Evolutionary conservation across 2,888 invertebrate genomes (phyloP).

Genomic region (Zygaena filipendulae): DNA sequence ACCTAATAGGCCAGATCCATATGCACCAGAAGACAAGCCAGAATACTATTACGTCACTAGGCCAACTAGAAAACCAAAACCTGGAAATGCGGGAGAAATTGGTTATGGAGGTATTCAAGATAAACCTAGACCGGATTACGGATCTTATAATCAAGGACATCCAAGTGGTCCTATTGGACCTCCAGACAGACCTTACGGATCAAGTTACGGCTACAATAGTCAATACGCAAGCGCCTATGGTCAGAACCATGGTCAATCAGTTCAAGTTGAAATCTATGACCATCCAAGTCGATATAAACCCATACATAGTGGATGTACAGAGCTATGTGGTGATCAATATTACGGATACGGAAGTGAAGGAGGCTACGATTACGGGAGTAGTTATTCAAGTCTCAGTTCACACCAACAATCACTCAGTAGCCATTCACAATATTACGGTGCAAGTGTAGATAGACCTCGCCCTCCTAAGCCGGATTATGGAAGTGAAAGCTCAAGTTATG

Average conservation of each 20-base stretch:
- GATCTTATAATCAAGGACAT: constrained; percentile 21
- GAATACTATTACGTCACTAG: constrained; percentile 42
- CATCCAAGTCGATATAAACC: constrained; percentile 43
- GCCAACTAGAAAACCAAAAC: constrained; percentile 42
- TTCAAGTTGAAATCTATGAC: constrained; percentile 47
- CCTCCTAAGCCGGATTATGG: constrained; percentile 3
- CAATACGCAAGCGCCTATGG: constrained; percentile 45
- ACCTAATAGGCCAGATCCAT: constrained; percentile 24
- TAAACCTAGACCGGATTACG: constrained; percentile 19
- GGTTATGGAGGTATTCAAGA: constrained; percentile 22
- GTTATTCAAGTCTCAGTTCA: constrained; percentile 30
- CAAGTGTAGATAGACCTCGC: constrained; percentile 6
- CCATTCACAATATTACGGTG: constrained; percentile 20
- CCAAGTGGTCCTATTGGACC: constrained; percentile 23
- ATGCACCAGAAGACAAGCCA: constrained; percentile 34
- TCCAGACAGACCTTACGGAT: constrained; percentile 27
- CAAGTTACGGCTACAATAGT: constrained; percentile 30
- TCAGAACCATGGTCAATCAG: constrained; percentile 35
- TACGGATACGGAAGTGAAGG: constrained; percentile 22
- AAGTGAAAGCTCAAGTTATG: constrained; percentile 3
- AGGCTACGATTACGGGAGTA: constrained; percentile 13
- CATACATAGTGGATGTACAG: constrained; percentile 27
- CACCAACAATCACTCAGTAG: constrained; percentile 26
- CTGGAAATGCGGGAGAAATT: constrained; percentile 19
- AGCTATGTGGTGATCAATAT: constrained; percentile 22